Evolutionary conservation across 2,888 invertebrate species (phyloP).

Genomic region (Glyphotaelius pellucidus): DNA sequence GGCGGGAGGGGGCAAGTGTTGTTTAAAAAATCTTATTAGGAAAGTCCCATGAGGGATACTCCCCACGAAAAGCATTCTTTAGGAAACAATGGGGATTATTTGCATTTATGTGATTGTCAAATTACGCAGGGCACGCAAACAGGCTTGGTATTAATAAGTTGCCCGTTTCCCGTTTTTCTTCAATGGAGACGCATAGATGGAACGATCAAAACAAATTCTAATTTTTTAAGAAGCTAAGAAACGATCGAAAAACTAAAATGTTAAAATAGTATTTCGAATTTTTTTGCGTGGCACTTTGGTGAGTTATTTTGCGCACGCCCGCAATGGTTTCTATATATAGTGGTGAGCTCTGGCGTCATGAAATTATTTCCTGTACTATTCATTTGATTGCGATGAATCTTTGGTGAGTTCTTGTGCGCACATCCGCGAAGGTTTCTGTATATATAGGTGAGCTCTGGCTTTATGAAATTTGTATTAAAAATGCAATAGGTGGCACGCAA

Average conservation of each 20-base stretch:
- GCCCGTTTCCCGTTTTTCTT: not conserved
- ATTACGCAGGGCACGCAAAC: constrained; percentile 42
- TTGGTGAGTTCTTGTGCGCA: too few species aligned
- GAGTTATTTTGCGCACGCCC: too few species aligned
- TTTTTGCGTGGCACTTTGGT: too few species aligned
- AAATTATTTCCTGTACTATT: too few species aligned
- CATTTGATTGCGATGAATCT: too few species aligned
- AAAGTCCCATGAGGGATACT: constrained; percentile 41
- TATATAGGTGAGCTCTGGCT: too few species aligned
- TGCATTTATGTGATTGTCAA: constrained; percentile 61
- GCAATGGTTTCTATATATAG: too few species aligned
- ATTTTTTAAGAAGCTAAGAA: not conserved
- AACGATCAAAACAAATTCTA: not conserved
- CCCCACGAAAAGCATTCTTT: constrained; percentile 23
- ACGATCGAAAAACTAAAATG: not conserved
- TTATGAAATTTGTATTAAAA: too few species aligned
- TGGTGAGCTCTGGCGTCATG: too few species aligned
- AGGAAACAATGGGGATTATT: constrained; percentile 56
- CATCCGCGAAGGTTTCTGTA: too few species aligned
- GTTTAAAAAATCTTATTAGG: constrained; percentile 52
- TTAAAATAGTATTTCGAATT: too few species aligned
- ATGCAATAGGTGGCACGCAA: too few species aligned
- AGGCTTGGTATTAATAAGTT: constrained; percentile 7
- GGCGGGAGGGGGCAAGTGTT: constrained; percentile 29
- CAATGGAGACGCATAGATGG: not conserved